These are phyloP conservation scores for Anticlea derivata DNA, from an alignment of 2,888 invertebrate genomes.

Conservation along the genomic window DNA sequence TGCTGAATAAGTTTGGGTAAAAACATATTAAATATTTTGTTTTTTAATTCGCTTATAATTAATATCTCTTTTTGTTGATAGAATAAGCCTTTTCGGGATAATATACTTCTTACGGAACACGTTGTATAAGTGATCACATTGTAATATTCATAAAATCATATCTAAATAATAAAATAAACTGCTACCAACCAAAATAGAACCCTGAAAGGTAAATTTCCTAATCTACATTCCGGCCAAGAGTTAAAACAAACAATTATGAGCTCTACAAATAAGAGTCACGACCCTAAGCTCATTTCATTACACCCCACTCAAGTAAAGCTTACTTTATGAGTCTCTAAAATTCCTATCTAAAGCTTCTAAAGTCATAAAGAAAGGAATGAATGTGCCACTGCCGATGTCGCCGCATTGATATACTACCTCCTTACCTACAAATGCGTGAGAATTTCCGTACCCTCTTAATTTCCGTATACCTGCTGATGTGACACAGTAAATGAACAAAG, in stretches of 20 bases:
- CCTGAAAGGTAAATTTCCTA: constrained; percentile 12
- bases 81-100: too few species aligned
- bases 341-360: constrained; percentile 44
- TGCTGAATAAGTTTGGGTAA: too few species aligned
- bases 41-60: too few species aligned
- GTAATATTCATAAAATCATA: background rate
- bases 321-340: constrained; percentile 48
- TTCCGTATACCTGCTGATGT: constrained; percentile 18
- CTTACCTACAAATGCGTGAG: constrained; percentile 16
- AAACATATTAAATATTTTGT: too few species aligned
- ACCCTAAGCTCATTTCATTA: constrained; percentile 40
- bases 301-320: constrained; percentile 36
- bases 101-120: too few species aligned
- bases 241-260: constrained; percentile 36
- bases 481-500: constrained; percentile 1
- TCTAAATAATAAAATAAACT: background rate
- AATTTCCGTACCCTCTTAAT: constrained; percentile 12
- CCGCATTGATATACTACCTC: constrained; percentile 25
- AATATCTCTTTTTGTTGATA: too few species aligned
- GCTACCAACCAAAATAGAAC: constrained; percentile 10
- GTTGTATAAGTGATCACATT: constrained; percentile 8
- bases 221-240: constrained; percentile 29
- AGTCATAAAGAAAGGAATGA: constrained; percentile 46
- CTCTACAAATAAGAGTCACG: constrained; percentile 37
- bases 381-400: constrained; percentile 38